A percentile compares a stretch with the other conserved stretches of the same genome.
These are phyloP conservation scores for Hylia prasina DNA, from an alignment of 2,113 vertebrate species.

Conservation along the genomic window DNA sequence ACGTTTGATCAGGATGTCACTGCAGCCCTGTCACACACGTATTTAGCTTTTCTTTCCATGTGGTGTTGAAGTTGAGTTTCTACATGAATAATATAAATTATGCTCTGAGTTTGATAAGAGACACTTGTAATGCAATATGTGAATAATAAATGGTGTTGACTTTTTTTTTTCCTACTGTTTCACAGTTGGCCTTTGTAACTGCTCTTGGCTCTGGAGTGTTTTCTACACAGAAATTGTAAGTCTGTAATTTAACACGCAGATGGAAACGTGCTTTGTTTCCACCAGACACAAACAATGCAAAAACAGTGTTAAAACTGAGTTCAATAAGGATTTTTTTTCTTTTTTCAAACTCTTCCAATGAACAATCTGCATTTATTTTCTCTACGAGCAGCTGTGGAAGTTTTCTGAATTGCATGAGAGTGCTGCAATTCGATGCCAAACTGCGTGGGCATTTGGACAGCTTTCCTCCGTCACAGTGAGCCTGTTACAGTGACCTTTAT, in stretches of 20 bases:
- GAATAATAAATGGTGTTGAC: conserved; percentile 77
- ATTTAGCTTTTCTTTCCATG: conserved; percentile 45
- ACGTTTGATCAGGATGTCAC: conserved; percentile 34
- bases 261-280: background rate
- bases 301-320: background rate
- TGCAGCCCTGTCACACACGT: conserved; percentile 57
- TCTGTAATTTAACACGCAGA: background rate
- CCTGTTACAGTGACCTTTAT: background rate
- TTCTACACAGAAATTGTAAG: background rate
- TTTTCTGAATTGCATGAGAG: background rate
- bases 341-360: background rate
- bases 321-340: background rate
- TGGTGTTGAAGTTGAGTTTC: conserved; percentile 67
- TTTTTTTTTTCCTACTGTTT: conserved; percentile 68
- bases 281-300: background rate
- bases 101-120: conserved; percentile 61
- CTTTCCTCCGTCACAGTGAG: background rate
- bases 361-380: background rate
- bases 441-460: background rate
- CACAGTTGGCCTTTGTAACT: conserved; percentile 77
- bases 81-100: conserved; percentile 71
- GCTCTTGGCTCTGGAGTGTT: conserved; percentile 52
- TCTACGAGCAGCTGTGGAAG: background rate
- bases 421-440: fast-evolving
- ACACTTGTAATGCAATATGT: conserved; percentile 75